phyloP scores from a whole-genome alignment of 1,140 invertebrate species.

The Hypothenemus hampei region DNA sequence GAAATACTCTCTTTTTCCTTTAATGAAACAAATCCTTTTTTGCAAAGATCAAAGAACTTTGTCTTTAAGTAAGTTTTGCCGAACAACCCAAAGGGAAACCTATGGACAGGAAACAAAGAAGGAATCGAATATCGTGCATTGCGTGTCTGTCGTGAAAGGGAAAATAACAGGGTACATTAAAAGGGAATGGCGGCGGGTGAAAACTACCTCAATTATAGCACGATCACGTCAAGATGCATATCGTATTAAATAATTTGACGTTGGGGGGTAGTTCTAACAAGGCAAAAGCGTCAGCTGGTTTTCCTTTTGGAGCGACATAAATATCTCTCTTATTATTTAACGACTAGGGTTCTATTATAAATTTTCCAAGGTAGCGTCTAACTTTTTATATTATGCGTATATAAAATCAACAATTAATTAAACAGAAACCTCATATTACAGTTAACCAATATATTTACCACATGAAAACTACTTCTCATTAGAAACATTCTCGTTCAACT shows the following conservation, averaged over 20 bases:
- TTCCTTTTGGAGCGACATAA: not conserved
- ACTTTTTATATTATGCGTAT: too few species aligned
- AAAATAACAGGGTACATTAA: conserved; percentile 23
- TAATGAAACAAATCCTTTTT: too few species aligned
- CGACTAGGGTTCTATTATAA: not conserved
- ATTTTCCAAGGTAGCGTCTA: not conserved
- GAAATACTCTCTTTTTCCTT: too few species aligned
- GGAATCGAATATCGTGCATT: conserved; percentile 6
- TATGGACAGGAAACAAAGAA: too few species aligned
- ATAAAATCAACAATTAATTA: not conserved
- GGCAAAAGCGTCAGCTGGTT: not conserved
- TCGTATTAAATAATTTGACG: conserved; percentile 21
- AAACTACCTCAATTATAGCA: conserved; percentile 28
- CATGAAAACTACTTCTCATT: conserved; percentile 15
- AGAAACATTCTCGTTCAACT: conserved; percentile 14
- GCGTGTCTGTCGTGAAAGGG: conserved; percentile 4
- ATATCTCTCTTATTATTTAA: not conserved
- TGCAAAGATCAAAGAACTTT: too few species aligned
- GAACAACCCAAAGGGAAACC: too few species aligned
- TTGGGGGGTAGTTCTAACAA: conserved; percentile 7
- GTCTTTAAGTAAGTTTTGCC: too few species aligned
- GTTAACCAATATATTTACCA: conserved; percentile 8
- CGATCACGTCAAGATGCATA: conserved; percentile 29
- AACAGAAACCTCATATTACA: conserved; percentile 8
- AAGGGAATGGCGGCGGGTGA: conserved; percentile 16